Percentiles rank a stretch among this genome's conserved stretches.
Evolutionary conservation across 2,113 vertebrate species (phyloP).

Genomic region (Cyphomyrus discorhynchus): DNA sequence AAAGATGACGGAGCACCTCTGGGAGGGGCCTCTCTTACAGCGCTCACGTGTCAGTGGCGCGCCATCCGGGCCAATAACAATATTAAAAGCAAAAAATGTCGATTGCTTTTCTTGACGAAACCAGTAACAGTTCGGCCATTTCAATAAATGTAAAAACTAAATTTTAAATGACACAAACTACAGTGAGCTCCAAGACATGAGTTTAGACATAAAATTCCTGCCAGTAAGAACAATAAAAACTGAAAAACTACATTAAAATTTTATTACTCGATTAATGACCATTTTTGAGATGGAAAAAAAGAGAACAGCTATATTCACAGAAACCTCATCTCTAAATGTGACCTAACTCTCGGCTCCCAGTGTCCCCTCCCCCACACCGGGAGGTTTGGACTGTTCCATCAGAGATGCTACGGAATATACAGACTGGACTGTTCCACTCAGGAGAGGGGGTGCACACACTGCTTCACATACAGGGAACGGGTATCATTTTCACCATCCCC

Average conservation of each 20-base stretch:
- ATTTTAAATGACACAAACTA: background rate
- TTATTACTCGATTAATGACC: background rate
- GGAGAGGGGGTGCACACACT: background rate
- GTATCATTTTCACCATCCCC: background rate
- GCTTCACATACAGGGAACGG: background rate
- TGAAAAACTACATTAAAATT: background rate
- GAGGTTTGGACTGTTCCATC: background rate
- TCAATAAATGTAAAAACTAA: background rate
- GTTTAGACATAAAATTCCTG: background rate
- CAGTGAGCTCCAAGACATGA: background rate
- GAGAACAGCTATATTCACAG: background rate
- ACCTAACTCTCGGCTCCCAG: background rate
- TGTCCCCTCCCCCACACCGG: background rate
- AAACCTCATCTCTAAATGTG: background rate
- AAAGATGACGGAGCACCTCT: constrained; percentile 29
- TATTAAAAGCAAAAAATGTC: background rate
- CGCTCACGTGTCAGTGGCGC: background rate
- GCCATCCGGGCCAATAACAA: background rate
- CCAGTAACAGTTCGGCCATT: background rate
- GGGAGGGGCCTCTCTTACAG: constrained; percentile 8
- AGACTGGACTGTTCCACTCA: background rate
- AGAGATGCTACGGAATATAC: background rate
- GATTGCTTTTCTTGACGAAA: background rate
- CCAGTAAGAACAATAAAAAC: background rate
- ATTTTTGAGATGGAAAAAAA: background rate